phyloP scores from a whole-genome alignment of 2,888 invertebrate species.

The Archips xylosteana region DNA sequence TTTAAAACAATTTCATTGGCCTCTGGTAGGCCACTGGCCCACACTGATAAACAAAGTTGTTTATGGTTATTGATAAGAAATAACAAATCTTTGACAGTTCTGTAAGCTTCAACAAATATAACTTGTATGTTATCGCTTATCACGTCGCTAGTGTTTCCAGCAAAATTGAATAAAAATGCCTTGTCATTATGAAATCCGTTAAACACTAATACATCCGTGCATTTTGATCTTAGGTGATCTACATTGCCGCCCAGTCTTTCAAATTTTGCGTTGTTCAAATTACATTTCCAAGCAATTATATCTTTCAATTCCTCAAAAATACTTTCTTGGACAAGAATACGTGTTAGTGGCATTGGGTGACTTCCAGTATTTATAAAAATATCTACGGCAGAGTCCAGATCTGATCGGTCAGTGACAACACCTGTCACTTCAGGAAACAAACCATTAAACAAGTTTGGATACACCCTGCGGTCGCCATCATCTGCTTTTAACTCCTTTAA shows the following conservation, averaged over 20 bases:
- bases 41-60: constrained; percentile 59
- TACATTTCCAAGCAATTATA: constrained; percentile 55
- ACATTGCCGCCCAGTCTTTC: background rate
- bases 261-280: constrained; percentile 11
- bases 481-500: constrained; percentile 2
- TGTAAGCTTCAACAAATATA: constrained; percentile 59
- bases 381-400: constrained; percentile 34
- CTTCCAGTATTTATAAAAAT: constrained; percentile 46
- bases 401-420: constrained; percentile 33
- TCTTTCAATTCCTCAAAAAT: constrained; percentile 56
- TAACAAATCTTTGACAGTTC: constrained; percentile 67
- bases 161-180: constrained; percentile 51
- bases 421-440: constrained; percentile 30
- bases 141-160: constrained; percentile 32
- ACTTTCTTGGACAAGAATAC: constrained; percentile 65
- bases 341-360: constrained; percentile 60
- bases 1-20: constrained; percentile 60
- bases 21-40: constrained; percentile 60
- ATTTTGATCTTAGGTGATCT: constrained; percentile 16
- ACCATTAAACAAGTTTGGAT: constrained; percentile 28
- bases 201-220: constrained; percentile 43
- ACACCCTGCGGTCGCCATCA: constrained; percentile 8
- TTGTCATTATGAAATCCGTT: constrained; percentile 39
- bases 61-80: constrained; percentile 49
- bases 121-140: background rate